Base-by-base conservation (phyloP, 2,888 invertebrate genomes). In the Mycalesis mineus region DNA sequence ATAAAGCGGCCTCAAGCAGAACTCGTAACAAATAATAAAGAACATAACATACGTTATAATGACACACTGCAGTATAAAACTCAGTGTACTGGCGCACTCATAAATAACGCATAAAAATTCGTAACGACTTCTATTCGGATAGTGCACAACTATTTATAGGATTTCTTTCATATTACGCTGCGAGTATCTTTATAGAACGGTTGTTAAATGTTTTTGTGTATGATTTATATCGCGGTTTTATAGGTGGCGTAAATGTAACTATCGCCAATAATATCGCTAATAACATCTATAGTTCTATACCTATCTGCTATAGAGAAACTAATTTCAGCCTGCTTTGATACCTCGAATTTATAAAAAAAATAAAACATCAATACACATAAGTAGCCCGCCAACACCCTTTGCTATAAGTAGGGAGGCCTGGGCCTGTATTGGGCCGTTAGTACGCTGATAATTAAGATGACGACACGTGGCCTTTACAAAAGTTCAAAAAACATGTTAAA, bases 31-130 rank as follows among this genome's bases (percentile, higher is more conserved):
- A 44, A 29, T 48, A 42, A 53, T 58, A 58, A 58, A 49, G 57
- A 55, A 47, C 44, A 29, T 44, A 58, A 56, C 58, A 55, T 41
- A 56, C 42, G 39, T 53, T 61, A 53, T 56, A 61, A 61, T 55
- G 55, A 58, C 54, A 55, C 8, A 55, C 44, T 44, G 56, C 49
- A 49, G 33, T 57, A 56, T 58, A 61, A 61, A 61, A 58, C 37
- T 49, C 48, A 48, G 31, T 53, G 49, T 49, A 60, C 49, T 53
- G 53, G 58, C 53, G 55, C 55, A 61, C 39, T 45, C 59, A 57
- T 61, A 61, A 61, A 63, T 64, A 62, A 55, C 31, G 41, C 60
- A 50, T 62, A 57, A 64, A 62, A 64, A 62, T 41, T 51, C 45
- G 51, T 56, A 65, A 65, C 62, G 62, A 61, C 51, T 51, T 40